Conservation (phyloP, 2,888 invertebrate genomes). For the Rhamphomyia laevipes region DNA sequence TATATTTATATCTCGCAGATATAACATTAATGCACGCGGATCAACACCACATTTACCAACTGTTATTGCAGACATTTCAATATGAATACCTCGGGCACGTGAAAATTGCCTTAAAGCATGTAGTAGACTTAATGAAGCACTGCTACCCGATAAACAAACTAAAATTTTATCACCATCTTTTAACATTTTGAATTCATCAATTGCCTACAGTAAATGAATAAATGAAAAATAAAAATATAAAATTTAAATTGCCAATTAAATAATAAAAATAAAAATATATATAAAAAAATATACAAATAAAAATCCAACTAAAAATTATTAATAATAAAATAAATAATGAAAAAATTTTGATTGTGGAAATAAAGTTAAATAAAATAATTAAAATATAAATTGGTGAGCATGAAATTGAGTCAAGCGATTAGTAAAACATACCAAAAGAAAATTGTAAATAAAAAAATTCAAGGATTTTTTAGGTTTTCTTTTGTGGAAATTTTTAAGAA, state of each 20-base stretch:
- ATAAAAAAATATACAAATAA: too few relatives aligned
- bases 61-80: slow-evolving; percentile 47
- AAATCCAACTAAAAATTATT: too few relatives aligned
- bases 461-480: background rate
- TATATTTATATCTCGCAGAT: slow-evolving; percentile 58
- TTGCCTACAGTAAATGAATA: slow-evolving; percentile 44
- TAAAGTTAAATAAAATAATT: too few relatives aligned
- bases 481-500: too few relatives aligned
- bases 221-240: slow-evolving; percentile 2
- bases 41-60: slow-evolving; percentile 67
- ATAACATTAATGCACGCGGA: slow-evolving; percentile 55
- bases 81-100: slow-evolving; percentile 61
- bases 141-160: slow-evolving; percentile 74
- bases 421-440: too few relatives aligned
- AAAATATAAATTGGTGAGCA: too few relatives aligned
- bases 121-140: slow-evolving; percentile 70
- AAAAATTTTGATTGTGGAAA: too few relatives aligned
- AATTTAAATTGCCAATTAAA: background rate
- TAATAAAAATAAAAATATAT: too few relatives aligned
- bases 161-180: slow-evolving; percentile 69
- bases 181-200: slow-evolving; percentile 75
- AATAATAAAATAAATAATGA: too few relatives aligned
- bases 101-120: slow-evolving; percentile 78
- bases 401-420: too few relatives aligned
- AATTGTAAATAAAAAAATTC: background rate